These are phyloP conservation scores for Carposina sasakii DNA, from an alignment of 1,140 invertebrate species.

Conservation along the genomic window DNA sequence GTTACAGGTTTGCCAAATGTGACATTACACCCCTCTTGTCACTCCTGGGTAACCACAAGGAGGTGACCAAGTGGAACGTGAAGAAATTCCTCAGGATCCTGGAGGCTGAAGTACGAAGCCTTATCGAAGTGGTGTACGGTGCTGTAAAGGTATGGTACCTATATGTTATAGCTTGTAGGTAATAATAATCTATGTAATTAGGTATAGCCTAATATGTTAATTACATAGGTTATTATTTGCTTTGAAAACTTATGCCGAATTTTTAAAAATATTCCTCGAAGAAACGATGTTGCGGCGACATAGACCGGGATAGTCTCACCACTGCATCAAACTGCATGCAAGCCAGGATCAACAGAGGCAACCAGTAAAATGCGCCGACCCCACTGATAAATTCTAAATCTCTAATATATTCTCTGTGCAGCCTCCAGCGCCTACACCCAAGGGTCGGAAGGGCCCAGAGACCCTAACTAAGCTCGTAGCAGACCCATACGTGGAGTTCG, in stretches of 20 bases:
- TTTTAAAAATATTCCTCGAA: too few species aligned
- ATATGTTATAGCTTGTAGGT: too few species aligned
- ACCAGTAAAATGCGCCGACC: too few species aligned
- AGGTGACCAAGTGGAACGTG: conserved; percentile 74
- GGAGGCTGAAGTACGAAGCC: conserved; percentile 75
- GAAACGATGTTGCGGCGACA: too few species aligned
- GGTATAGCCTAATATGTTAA: too few species aligned
- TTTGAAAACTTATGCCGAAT: too few species aligned
- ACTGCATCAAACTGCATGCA: too few species aligned
- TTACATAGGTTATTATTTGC: too few species aligned
- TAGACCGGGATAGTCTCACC: too few species aligned
- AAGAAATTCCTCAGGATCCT: conserved; percentile 78
- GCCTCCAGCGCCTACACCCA: conserved; percentile 57
- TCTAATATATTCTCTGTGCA: conserved; percentile 19
- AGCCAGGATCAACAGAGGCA: too few species aligned
- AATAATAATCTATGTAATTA: too few species aligned
- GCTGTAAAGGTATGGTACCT: conserved; percentile 64
- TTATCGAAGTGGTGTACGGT: conserved; percentile 72
- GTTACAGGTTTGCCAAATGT: conserved; percentile 74
- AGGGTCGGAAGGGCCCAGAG: conserved; percentile 24
- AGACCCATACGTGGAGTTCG: conserved; percentile 47
- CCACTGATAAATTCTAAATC: too few species aligned
- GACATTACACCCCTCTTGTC: conserved; percentile 76
- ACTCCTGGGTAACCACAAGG: conserved; percentile 73
- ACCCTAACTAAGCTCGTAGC: conserved; percentile 42